These are phyloP conservation scores for Chrysoperla carnea DNA, from an alignment of 1,140 invertebrate genomes.

Conservation along the genomic window DNA sequence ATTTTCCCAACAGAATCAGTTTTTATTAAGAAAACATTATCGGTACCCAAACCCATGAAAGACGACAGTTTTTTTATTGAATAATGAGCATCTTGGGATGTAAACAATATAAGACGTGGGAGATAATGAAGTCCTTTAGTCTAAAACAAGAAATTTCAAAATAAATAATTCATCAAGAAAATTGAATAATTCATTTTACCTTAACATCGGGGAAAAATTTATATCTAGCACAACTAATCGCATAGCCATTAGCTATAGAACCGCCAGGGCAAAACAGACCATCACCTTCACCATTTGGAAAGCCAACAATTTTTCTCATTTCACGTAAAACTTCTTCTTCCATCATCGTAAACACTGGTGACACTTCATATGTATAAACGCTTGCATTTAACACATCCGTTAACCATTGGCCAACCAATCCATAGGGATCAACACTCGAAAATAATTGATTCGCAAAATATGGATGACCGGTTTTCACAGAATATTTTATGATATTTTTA, in stretches of 20 bases:
- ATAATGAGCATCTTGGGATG: constrained; percentile 86
- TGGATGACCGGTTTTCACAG: constrained; percentile 74
- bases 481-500: constrained; percentile 52
- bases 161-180: constrained; percentile 2
- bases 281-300: constrained; percentile 51
- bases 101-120: constrained; percentile 55
- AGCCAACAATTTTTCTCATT: constrained; percentile 79
- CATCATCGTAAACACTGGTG: constrained; percentile 75
- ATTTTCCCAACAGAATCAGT: constrained; percentile 65
- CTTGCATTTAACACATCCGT: constrained; percentile 74
- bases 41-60: constrained; percentile 57
- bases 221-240: constrained; percentile 75
- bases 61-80: constrained; percentile 76
- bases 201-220: constrained; percentile 61
- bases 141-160: constrained; percentile 30
- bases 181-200: too few relatives aligned
- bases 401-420: constrained; percentile 67
- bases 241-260: constrained; percentile 89
- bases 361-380: constrained; percentile 83
- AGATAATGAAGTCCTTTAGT: constrained; percentile 45
- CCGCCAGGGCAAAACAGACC: constrained; percentile 93
- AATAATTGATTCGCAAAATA: constrained; percentile 77
- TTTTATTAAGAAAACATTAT: constrained; percentile 56
- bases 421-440: constrained; percentile 72
- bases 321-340: constrained; percentile 61